Evolutionary conservation across 2,797 vertebrate species (phyloP), one percentile per base, ranked within the genome.

Genomic region (Tokudaia tokunoshimensis): DNA sequence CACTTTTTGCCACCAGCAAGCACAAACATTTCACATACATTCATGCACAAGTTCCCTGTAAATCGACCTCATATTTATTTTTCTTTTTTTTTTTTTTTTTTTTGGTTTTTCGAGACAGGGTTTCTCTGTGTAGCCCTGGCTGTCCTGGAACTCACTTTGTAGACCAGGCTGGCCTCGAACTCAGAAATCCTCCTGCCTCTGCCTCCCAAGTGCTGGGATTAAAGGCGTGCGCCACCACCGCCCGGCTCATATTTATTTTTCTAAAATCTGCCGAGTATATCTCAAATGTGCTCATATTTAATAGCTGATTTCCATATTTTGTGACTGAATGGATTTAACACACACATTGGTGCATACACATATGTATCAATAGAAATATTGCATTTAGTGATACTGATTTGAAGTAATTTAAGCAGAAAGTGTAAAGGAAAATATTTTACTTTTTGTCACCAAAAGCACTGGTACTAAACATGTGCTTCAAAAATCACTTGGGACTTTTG

Each of bases 381-480:
- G 4, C 14, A 76, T 87, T 94, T 90, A 92, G 84, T 94, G 88
- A 87, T 82, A 59, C 9, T 96, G 52, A 94, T 94, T 96, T 94
- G 9, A 76, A 88, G 6, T 91, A 41, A 91, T 41, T 14, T 11
- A 75, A 78, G 37, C 3, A 93, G 29, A 86, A 29, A 90, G 70
- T 92, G 79, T 82, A 82, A 97, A 65, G 11, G 34, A 78, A 26
- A 89, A 75, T 37, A 88, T 19, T 91, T 94, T 92, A 29, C 41
- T 92, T 94, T 97, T 96, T 92, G 37, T 97, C 80, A 87, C 14
- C 10, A 79, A 94, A 95, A 94, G 9, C 61, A 78, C 20, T 84
- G 41, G 52, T 74, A 81, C n/a, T 93, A 82, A 97, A 94, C 0
- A 0, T 92, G 72, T 86, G 29, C 70, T 97, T 95, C 47, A 94